Evolutionary conservation across 2,113 vertebrate species (phyloP).

Genomic region (Hemibagrus wyckioides): DNA sequence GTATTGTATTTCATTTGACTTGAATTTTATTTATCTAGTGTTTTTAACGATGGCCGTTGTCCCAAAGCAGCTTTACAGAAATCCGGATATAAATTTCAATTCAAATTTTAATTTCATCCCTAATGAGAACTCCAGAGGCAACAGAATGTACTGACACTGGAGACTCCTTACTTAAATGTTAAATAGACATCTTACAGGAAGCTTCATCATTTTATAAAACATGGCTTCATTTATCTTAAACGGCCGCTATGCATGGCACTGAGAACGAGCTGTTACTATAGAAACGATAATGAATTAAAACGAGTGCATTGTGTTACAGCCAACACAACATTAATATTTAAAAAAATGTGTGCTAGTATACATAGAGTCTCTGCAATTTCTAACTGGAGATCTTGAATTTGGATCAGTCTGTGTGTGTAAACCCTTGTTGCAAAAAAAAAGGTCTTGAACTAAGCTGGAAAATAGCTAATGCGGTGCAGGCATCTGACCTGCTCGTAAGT

Average conservation of each 20-base stretch:
- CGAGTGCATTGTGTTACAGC: not conserved
- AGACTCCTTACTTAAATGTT: not conserved
- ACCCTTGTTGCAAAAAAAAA: not conserved
- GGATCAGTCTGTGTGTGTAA: not conserved
- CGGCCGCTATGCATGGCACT: no score
- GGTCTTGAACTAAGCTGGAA: not conserved
- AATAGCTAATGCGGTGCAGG: slow-evolving; percentile 3
- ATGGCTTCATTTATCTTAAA: no score
- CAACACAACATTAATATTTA: not conserved
- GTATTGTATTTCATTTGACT: no score
- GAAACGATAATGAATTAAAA: not conserved
- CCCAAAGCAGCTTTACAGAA: not conserved
- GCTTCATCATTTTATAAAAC: not conserved
- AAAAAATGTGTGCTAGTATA: not conserved
- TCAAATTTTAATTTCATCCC: not conserved
- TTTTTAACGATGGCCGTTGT: not conserved
- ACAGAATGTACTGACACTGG: not conserved
- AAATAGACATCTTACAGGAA: not conserved
- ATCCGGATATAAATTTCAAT: not conserved
- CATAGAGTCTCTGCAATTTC: not conserved
- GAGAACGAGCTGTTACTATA: not conserved
- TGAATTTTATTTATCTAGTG: not conserved
- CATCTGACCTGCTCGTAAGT: slow-evolving; percentile 16
- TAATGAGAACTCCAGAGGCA: not conserved
- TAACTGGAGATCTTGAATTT: not conserved